phyloP scores from a whole-genome alignment of 1,140 invertebrate species.

The Pseudomyrmex gracilis region DNA sequence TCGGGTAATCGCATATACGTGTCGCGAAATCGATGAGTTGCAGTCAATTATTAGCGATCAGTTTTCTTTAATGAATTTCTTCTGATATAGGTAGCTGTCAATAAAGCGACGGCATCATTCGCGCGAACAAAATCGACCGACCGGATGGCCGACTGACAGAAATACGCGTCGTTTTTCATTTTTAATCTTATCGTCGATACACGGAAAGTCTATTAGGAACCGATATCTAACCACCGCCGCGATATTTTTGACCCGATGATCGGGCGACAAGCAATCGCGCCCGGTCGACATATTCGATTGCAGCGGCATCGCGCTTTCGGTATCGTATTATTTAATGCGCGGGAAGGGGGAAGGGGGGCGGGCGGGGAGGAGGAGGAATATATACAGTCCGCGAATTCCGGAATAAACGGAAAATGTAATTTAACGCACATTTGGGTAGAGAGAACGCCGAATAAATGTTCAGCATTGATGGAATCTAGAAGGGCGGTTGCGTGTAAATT shows the following conservation, averaged over 20 bases:
- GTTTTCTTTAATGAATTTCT: slow-evolving; percentile 25
- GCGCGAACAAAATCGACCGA: slow-evolving; percentile 46
- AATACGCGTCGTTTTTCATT: slow-evolving; percentile 56
- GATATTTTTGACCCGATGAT: slow-evolving; percentile 42
- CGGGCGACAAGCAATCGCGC: slow-evolving; percentile 26
- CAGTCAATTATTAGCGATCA: slow-evolving; percentile 8
- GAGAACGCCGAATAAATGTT: slow-evolving; percentile 37
- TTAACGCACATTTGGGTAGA: slow-evolving; percentile 29
- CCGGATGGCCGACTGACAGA: slow-evolving; percentile 49
- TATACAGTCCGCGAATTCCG: slow-evolving; percentile 37
- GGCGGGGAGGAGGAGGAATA: not conserved
- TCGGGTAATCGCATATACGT: not conserved
- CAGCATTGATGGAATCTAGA: slow-evolving; percentile 39
- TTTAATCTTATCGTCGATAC: slow-evolving; percentile 52
- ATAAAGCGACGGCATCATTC: slow-evolving; percentile 11
- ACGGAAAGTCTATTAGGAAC: slow-evolving; percentile 58
- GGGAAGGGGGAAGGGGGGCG: not conserved
- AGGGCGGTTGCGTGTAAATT: slow-evolving; percentile 17
- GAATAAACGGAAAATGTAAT: slow-evolving; percentile 57
- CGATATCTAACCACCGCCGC: slow-evolving; percentile 33
- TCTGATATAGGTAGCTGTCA: slow-evolving; percentile 33
- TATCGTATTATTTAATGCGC: slow-evolving; percentile 58
- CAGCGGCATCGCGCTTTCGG: slow-evolving; percentile 29
- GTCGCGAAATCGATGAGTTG: slow-evolving; percentile 17
- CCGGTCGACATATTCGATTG: slow-evolving; percentile 51